phyloP scores from a whole-genome alignment of 2,113 vertebrate genomes.

The Sylvilagus bachmani region DNA sequence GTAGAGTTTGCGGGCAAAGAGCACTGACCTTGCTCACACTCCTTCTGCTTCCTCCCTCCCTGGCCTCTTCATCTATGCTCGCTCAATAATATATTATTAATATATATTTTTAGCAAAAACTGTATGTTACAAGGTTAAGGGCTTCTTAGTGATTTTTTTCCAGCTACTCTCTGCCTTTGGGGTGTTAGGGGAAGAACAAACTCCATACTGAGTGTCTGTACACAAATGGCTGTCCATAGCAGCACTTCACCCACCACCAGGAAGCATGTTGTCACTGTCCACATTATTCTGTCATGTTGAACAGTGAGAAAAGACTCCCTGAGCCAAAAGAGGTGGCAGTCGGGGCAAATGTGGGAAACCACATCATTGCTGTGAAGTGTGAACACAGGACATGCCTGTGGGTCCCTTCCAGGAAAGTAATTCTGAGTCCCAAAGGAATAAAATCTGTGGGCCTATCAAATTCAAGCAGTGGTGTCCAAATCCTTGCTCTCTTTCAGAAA shows the following conservation, averaged over 20 bases:
- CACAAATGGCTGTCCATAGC: conserved; percentile 83
- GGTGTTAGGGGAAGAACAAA: conserved; percentile 84
- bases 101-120: conserved; percentile 98
- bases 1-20: conserved; percentile 97
- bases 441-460: conserved; percentile 24
- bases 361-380: not conserved
- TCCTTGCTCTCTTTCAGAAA: not conserved
- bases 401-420: not conserved
- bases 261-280: conserved; percentile 6
- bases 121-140: conserved; percentile 95
- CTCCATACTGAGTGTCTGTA: conserved; percentile 75
- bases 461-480: not conserved
- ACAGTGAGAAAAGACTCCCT: conserved; percentile 44
- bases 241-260: conserved; percentile 64
- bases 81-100: conserved; percentile 99
- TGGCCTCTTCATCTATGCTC: conserved; percentile 94
- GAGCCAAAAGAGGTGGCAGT: not conserved
- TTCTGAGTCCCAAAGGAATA: not conserved
- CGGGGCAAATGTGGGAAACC: not conserved
- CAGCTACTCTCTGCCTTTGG: conserved; percentile 91
- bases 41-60: conserved; percentile 95
- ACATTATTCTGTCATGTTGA: not conserved
- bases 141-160: conserved; percentile 92
- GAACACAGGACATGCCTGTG: not conserved
- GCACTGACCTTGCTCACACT: conserved; percentile 96